Percentiles rank a stretch among this genome's conserved stretches.
Conservation (phyloP, 2,888 invertebrate genomes). For the Drosophila recens region DNA sequence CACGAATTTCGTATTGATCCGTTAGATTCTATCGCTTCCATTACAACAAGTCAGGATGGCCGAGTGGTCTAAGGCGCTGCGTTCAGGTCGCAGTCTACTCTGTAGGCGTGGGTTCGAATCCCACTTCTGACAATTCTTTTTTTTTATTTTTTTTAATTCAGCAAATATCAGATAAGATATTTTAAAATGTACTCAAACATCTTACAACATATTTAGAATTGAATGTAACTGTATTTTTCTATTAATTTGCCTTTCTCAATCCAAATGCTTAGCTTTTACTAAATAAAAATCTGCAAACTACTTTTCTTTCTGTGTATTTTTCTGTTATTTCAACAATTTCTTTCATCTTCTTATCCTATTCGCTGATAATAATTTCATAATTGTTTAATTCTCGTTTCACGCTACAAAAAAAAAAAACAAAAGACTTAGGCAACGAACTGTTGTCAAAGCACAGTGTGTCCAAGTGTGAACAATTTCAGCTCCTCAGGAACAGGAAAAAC, state of each 20-base stretch:
- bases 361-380: constrained; percentile 19
- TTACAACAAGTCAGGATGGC: constrained; percentile 43
- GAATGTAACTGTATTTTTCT: too few relatives aligned
- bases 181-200: neutral
- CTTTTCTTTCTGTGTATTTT: neutral
- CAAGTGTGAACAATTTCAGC: constrained; percentile 11
- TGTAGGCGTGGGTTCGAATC: constrained; percentile 84
- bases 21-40: neutral
- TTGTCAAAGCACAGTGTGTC: neutral
- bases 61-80: constrained; percentile 83
- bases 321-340: neutral
- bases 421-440: constrained; percentile 73
- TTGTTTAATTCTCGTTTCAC: neutral
- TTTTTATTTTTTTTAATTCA: neutral
- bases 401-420: constrained; percentile 56
- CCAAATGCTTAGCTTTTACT: too few relatives aligned
- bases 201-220: neutral
- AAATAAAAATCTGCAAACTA: neutral
- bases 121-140: constrained; percentile 75
- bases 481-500: constrained; percentile 31
- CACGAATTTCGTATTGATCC: neutral
- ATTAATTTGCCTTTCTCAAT: too few relatives aligned
- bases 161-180: neutral
- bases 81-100: constrained; percentile 84
- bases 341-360: neutral